A percentile compares a stretch with the other conserved stretches of the same genome.
Evolutionary conservation across 1,140 invertebrate genomes (phyloP).

Genomic region (Diorhabda carinulata): DNA sequence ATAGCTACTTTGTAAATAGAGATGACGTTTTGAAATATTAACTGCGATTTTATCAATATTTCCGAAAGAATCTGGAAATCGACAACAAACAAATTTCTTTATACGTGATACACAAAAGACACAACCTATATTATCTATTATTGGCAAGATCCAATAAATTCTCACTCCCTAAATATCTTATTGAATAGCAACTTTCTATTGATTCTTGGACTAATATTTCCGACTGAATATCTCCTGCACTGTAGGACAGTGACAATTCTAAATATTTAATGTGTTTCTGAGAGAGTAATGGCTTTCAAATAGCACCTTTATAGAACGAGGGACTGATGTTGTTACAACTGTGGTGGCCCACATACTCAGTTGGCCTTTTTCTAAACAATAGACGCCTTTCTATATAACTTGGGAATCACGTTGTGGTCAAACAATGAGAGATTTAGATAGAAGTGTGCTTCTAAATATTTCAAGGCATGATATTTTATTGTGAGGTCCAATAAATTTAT

Average conservation of each 20-base stretch:
- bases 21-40: too few relatives aligned
- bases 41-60: too few relatives aligned
- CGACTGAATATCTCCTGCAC: slow-evolving; percentile 11
- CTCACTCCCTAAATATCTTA: not conserved
- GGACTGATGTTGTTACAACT: slow-evolving; percentile 26
- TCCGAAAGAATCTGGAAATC: too few relatives aligned
- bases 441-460: too few relatives aligned
- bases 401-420: slow-evolving; percentile 9
- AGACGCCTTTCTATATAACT: not conserved
- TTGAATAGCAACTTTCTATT: not conserved
- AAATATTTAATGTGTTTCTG: slow-evolving; percentile 9
- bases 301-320: slow-evolving; percentile 19
- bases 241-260: not conserved
- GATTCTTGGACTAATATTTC: not conserved
- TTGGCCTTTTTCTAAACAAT: slow-evolving; percentile 15
- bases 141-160: not conserved
- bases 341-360: slow-evolving; percentile 30
- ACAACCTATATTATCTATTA: too few relatives aligned
- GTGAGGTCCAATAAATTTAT: too few relatives aligned
- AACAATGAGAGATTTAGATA: not conserved
- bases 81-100: too few relatives aligned
- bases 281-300: slow-evolving; percentile 27
- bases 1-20: too few relatives aligned
- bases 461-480: too few relatives aligned
- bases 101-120: too few relatives aligned